Conservation (phyloP, 2,113 vertebrate genomes). For the Synchiropus splendidus region DNA sequence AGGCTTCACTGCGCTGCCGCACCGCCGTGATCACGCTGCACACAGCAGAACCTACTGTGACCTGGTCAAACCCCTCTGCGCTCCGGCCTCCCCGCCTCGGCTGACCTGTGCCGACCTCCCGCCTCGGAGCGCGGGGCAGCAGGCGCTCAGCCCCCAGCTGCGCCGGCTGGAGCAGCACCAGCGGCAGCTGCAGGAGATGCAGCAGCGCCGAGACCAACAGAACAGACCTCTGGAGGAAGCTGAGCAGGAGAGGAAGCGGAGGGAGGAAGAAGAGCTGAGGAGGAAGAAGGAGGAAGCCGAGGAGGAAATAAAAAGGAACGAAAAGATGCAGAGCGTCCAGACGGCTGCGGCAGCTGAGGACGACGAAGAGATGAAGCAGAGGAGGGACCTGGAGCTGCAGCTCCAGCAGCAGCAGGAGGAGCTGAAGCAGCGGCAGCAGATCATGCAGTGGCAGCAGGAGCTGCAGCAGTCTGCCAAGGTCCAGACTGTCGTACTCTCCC, state of each 20-base stretch:
- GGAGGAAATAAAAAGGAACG: constrained; percentile 43
- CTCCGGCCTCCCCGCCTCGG: constrained; percentile 29
- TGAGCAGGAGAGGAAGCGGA: constrained; percentile 41
- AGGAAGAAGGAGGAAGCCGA: constrained; percentile 37
- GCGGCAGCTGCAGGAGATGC: constrained; percentile 57
- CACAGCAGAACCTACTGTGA: no score
- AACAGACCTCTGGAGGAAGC: constrained; percentile 41
- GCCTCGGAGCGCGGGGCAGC: constrained; percentile 35
- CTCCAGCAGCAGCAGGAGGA: constrained; percentile 50
- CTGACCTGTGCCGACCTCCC: constrained; percentile 57
- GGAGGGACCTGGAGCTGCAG: constrained; percentile 48
- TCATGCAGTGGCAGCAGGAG: constrained; percentile 60
- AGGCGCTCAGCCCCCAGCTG: constrained; percentile 56
- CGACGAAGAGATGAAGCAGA: constrained; percentile 49
- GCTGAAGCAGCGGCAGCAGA: constrained; percentile 58
- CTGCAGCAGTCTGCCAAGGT: constrained; percentile 35
- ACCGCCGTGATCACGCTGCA: constrained; percentile 41
- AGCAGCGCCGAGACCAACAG: constrained; percentile 57
- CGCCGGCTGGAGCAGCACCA: constrained; percentile 64
- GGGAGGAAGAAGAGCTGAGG: constrained; percentile 35
- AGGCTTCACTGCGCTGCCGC: constrained; percentile 43
- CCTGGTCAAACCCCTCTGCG: no score
- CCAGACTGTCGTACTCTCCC: constrained; percentile 41
- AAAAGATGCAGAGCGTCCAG: constrained; percentile 6
- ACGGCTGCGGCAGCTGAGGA: constrained; percentile 10